Base-by-base conservation (phyloP, 2,797 vertebrate genomes). In the Otolemur crassicaudatus region DNA sequence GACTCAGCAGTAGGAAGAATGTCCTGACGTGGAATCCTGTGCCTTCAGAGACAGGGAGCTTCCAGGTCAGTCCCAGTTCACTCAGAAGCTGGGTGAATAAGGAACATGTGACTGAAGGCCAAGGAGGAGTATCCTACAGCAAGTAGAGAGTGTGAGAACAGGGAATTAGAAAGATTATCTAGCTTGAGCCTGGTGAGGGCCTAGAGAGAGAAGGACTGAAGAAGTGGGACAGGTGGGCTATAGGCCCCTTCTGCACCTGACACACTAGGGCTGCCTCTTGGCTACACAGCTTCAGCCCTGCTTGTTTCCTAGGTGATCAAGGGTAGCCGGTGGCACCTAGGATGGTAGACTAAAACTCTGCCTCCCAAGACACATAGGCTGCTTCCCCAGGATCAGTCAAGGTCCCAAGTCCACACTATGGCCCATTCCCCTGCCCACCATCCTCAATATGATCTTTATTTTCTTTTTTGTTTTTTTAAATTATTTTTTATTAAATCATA, bases 21-120 rank as follows among this genome's bases (percentile, higher is more conserved):
- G 34, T 86, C 87, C 63, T 91, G 43, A 63, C 25, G 79, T 85
- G 29, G 58, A 82, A 91, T 90, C 58, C 14, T 83, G 12, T 70
- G 58, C 80, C 63, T 90, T 25, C n/a, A 84, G 72, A 87, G 31
- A 7, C 40, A 94, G 85, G 37, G 61, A 92, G n/a, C 29, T 40
- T 94, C 89, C 63, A 89, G 46, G 58, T 91, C n/a, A 84, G 20
- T 49, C 53, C 58, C 56, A 84, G 49, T 76, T 94, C 14, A 77
- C 43, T 87, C 61, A 17, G 56, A 87, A 86, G 60, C 17, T 86
- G 46, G 20, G 27, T 56, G 37, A 17, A 27, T 56, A 56, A n/a
- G 6, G 13, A 94, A 80, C 10, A 8, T 53, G 89, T 82, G 27
- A 53, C 34, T 49, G 40, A 95, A 95, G 69, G 34, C 20, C 72